Percentiles rank a stretch among this genome's conserved stretches.
Evolutionary conservation across 2,797 vertebrate species (phyloP).

Genomic region (Heliangelus exortis): DNA sequence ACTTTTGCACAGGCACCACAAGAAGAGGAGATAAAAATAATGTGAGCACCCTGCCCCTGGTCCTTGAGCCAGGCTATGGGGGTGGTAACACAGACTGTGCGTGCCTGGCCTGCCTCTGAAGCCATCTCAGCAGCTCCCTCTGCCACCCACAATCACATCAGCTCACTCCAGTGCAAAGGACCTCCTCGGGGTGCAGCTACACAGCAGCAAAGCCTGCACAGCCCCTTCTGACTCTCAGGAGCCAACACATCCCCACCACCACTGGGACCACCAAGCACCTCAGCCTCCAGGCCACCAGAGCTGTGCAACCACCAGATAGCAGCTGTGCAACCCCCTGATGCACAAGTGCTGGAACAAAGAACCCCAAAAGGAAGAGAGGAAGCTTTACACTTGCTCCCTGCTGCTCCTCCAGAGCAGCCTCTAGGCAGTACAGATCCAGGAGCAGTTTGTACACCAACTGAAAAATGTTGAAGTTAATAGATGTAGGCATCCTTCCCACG

Average conservation of each 20-base stretch:
- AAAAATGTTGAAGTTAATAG: background rate
- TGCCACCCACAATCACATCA: background rate
- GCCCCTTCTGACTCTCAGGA: background rate
- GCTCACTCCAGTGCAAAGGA: background rate
- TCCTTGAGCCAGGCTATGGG: background rate
- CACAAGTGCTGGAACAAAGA: background rate
- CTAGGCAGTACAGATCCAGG: accelerated
- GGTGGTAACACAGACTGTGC: background rate
- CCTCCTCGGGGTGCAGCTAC: background rate
- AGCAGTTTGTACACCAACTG: accelerated
- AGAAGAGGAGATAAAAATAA: constrained; percentile 8
- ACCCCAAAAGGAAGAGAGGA: accelerated
- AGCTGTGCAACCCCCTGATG: accelerated
- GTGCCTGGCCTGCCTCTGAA: background rate
- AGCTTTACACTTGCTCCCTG: accelerated
- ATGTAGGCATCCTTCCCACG: background rate
- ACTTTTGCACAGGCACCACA: constrained; percentile 37
- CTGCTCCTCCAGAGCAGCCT: background rate
- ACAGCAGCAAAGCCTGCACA: background rate
- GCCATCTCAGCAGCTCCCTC: background rate
- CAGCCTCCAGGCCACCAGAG: background rate
- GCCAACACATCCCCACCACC: background rate
- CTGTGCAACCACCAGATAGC: background rate
- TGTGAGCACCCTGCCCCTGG: background rate
- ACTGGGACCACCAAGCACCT: accelerated